A percentile compares a stretch with the other conserved stretches of the same genome.
phyloP scores from a whole-genome alignment of 2,113 vertebrate species.

The Nesoenas mayeri region DNA sequence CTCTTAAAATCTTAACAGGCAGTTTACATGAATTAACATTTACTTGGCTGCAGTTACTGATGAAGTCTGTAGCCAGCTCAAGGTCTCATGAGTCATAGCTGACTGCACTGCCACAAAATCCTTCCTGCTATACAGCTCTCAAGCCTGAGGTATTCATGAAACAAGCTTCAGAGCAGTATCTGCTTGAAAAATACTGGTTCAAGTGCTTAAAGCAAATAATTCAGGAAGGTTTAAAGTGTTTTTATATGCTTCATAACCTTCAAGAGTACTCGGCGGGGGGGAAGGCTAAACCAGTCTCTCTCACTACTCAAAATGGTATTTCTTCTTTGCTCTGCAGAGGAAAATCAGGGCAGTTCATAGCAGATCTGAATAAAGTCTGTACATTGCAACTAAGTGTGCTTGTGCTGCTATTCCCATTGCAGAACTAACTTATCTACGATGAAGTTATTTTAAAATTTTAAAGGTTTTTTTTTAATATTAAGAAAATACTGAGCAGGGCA shows the following conservation, averaged over 20 bases:
- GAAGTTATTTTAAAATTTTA: not conserved
- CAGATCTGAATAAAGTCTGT: not conserved
- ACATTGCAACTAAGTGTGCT: not conserved
- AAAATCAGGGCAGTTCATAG: not conserved
- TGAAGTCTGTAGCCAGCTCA: not conserved
- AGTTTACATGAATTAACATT: not conserved
- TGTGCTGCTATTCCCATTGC: not conserved
- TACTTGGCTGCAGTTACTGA: conserved; percentile 32
- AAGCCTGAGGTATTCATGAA: not conserved
- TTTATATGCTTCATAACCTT: not conserved
- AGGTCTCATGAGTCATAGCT: conserved; percentile 39
- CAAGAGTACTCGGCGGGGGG: not conserved
- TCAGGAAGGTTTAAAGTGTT: not conserved
- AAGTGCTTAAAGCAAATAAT: not conserved
- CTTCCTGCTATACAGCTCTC: conserved; percentile 23
- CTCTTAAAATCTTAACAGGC: not conserved
- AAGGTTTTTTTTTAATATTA: not conserved
- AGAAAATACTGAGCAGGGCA: not conserved
- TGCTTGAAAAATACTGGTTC: not conserved
- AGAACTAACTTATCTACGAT: not conserved
- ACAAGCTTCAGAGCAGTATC: not conserved
- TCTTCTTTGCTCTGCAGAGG: not conserved
- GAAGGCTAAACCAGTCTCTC: not conserved
- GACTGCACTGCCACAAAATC: not conserved
- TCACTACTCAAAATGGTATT: not conserved